phyloP scores from a whole-genome alignment of 2,113 vertebrate genomes.

The Regulus satrapa region DNA sequence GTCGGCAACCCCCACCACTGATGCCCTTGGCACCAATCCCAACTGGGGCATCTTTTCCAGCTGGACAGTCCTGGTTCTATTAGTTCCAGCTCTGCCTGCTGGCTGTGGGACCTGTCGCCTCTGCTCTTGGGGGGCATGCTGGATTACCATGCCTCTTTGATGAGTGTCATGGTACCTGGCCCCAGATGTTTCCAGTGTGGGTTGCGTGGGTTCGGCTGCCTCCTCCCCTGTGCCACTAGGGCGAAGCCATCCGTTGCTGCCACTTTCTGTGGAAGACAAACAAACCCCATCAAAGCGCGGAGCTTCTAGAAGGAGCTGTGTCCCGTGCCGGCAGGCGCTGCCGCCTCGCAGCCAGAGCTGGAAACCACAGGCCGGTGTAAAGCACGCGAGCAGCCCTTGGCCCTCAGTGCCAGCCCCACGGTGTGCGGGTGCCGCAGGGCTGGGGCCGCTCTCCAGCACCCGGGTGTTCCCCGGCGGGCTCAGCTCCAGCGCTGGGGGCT shows the following conservation, averaged over 20 bases:
- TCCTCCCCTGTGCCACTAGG: not conserved
- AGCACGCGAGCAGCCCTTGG: fast-evolving
- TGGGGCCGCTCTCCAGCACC: not conserved
- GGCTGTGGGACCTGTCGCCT: not conserved
- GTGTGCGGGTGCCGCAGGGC: fast-evolving
- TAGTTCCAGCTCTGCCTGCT: not conserved
- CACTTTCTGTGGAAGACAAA: not conserved
- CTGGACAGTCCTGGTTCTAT: fast-evolving
- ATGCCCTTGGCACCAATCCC: not conserved
- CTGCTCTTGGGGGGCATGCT: not conserved
- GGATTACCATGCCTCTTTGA: not conserved
- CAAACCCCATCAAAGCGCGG: conserved; percentile 6
- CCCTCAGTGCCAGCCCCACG: fast-evolving
- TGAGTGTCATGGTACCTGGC: not conserved
- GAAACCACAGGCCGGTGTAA: not conserved
- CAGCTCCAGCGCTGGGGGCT: fast-evolving
- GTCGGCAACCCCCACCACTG: not conserved
- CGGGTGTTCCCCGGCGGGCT: fast-evolving
- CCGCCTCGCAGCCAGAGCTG: not conserved
- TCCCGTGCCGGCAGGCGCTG: not conserved
- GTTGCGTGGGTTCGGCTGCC: not conserved
- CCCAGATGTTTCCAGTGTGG: not conserved
- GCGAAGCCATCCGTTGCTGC: not conserved
- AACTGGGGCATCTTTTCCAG: not conserved
- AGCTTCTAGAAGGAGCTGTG: not conserved